Evolutionary conservation across 2,113 vertebrate genomes (phyloP).

Genomic region (Muscicapa adusta): DNA sequence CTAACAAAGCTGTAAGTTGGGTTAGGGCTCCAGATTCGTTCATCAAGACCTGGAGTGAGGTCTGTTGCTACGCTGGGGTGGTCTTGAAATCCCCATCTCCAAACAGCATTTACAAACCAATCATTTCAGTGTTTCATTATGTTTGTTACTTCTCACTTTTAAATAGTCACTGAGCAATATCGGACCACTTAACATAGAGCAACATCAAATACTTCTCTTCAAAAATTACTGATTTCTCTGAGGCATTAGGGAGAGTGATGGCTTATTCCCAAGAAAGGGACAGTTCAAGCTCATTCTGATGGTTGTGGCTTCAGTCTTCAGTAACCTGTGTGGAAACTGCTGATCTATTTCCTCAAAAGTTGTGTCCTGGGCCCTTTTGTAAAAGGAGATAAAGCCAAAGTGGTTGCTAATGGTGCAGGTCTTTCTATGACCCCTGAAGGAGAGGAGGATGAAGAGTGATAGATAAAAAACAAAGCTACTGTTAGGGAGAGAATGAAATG

Average conservation of each 20-base stretch:
- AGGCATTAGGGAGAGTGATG: not conserved
- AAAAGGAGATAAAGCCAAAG: not conserved
- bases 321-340: not conserved
- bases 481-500: not conserved
- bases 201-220: not conserved
- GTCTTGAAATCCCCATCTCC: not conserved
- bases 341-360: not conserved
- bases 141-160: not conserved
- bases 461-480: not conserved
- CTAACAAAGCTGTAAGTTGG: not conserved
- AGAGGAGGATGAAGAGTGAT: not conserved
- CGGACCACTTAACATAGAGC: not conserved
- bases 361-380: not conserved
- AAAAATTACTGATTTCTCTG: not conserved
- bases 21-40: not conserved
- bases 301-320: not conserved
- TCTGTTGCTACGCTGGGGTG: accelerated
- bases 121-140: not conserved
- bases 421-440: not conserved
- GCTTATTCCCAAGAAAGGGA: not conserved
- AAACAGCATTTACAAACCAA: not conserved
- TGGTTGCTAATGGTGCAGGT: not conserved
- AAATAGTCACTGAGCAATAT: not conserved
- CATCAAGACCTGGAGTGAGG: not conserved
- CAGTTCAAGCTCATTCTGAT: not conserved